Conservation (phyloP, 1,140 invertebrate genomes). For the Drosophila obscura region DNA sequence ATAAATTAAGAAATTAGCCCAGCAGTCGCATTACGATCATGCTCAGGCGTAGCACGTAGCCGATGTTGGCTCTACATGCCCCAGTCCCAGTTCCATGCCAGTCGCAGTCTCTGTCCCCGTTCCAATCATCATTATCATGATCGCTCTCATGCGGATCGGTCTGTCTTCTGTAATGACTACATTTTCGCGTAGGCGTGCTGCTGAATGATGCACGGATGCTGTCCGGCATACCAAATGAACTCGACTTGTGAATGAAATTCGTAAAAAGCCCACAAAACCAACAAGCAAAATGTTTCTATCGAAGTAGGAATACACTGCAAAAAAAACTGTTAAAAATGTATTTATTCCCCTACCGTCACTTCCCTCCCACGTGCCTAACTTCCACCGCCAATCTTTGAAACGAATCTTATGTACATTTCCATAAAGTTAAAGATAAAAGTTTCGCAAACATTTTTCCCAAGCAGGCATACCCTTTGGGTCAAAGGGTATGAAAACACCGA, state of each 20-base stretch:
- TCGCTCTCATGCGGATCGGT: conserved; percentile 34
- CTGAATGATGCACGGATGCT: conserved; percentile 45
- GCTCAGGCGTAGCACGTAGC: conserved; percentile 37
- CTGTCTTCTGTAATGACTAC: conserved; percentile 65
- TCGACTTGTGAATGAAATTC: conserved; percentile 72
- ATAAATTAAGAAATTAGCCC: conserved; percentile 80
- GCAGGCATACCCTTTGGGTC: too few relatives aligned
- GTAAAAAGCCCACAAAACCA: not conserved
- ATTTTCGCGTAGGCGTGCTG: conserved; percentile 65
- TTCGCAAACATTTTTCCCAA: too few relatives aligned
- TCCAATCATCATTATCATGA: conserved; percentile 36
- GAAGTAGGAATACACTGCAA: conserved; percentile 18
- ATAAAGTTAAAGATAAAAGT: too few relatives aligned
- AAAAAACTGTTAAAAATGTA: not conserved
- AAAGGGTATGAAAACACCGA: conserved; percentile 27
- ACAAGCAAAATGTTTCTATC: not conserved
- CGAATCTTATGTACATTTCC: too few relatives aligned
- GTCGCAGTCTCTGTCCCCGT: too few relatives aligned
- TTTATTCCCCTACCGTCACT: too few relatives aligned
- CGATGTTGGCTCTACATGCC: not conserved
- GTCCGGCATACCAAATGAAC: conserved; percentile 72
- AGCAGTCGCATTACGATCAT: conserved; percentile 58
- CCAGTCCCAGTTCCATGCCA: too few relatives aligned
- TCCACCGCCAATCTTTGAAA: not conserved
- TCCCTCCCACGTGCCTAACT: not conserved